Percentiles rank a stretch among this genome's conserved stretches.
These are phyloP conservation scores for Copidosoma aretas DNA, from an alignment of 2,888 invertebrate species.

Conservation along the genomic window DNA sequence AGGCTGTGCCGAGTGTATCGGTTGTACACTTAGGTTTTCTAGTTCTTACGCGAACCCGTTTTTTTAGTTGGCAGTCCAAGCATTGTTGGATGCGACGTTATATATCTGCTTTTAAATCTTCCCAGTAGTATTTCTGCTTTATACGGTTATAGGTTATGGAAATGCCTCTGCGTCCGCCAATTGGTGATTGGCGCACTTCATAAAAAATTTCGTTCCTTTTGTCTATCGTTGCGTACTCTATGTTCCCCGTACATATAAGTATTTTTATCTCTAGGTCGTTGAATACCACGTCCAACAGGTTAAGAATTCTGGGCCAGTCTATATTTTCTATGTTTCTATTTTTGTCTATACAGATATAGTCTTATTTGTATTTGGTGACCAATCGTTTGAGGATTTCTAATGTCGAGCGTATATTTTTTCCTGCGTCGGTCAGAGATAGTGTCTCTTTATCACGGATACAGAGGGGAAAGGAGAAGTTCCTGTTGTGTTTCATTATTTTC, in stretches of 20 bases:
- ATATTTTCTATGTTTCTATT: too few relatives aligned
- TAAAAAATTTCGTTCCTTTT: slow-evolving; percentile 16
- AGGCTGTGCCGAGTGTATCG: slow-evolving; percentile 33
- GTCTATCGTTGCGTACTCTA: background rate
- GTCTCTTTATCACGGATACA: too few relatives aligned
- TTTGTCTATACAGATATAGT: too few relatives aligned
- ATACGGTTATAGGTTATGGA: slow-evolving; percentile 37
- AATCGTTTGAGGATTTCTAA: too few relatives aligned
- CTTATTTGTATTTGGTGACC: too few relatives aligned
- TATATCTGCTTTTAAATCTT: slow-evolving; percentile 30
- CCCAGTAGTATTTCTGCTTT: slow-evolving; percentile 20
- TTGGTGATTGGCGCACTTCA: slow-evolving; percentile 26
- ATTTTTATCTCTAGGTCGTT: slow-evolving; percentile 4
- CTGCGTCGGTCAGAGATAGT: too few relatives aligned
- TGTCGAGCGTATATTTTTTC: too few relatives aligned
- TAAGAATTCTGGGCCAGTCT: background rate
- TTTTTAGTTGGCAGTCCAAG: slow-evolving; percentile 20
- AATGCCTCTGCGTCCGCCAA: slow-evolving; percentile 31
- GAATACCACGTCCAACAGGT: background rate
- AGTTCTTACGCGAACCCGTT: slow-evolving; percentile 32
- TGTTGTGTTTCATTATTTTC: background rate
- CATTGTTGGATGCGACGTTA: slow-evolving; percentile 16
- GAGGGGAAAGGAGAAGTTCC: too few relatives aligned
- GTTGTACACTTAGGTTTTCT: slow-evolving; percentile 36
- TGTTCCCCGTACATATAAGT: slow-evolving; percentile 2